Conservation (phyloP, 2,888 invertebrate species). For the Papilio protenor region DNA sequence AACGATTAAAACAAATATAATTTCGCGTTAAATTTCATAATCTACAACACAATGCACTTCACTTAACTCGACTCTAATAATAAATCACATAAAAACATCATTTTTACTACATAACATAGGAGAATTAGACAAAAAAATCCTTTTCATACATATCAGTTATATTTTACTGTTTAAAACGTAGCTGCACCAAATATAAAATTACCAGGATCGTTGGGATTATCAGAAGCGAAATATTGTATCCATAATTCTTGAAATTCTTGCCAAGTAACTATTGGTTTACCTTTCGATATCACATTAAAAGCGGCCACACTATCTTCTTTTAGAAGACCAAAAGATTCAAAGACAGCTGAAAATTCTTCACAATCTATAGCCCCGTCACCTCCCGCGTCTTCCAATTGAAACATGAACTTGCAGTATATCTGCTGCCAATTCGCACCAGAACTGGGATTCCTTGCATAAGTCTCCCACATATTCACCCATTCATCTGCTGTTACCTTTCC, state of each 20-base stretch:
- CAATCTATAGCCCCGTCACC: conserved; percentile 89
- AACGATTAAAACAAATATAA: background rate
- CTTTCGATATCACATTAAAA: conserved; percentile 89
- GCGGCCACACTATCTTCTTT: conserved; percentile 88
- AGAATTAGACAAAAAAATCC: background rate
- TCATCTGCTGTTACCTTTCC: conserved; percentile 48
- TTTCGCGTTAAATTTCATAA: background rate
- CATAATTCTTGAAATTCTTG: conserved; percentile 90
- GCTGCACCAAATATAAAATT: conserved; percentile 50
- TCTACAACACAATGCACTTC: background rate
- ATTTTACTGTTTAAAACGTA: conserved; percentile 22
- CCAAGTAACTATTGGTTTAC: conserved; percentile 87
- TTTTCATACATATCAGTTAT: background rate
- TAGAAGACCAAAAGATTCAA: conserved; percentile 89
- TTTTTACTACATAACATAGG: no score
- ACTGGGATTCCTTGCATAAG: conserved; percentile 74
- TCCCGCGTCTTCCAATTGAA: conserved; percentile 91
- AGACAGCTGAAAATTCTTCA: conserved; percentile 90
- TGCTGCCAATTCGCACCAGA: conserved; percentile 91
- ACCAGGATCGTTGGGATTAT: conserved; percentile 49
- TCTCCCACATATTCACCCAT: conserved; percentile 52
- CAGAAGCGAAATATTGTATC: conserved; percentile 85
- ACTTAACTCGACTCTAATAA: background rate
- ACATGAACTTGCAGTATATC: conserved; percentile 92
- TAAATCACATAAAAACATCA: no score